These are phyloP conservation scores for Rotaria macrura DNA, from an alignment of 2,888 invertebrate genomes.

Conservation along the genomic window DNA sequence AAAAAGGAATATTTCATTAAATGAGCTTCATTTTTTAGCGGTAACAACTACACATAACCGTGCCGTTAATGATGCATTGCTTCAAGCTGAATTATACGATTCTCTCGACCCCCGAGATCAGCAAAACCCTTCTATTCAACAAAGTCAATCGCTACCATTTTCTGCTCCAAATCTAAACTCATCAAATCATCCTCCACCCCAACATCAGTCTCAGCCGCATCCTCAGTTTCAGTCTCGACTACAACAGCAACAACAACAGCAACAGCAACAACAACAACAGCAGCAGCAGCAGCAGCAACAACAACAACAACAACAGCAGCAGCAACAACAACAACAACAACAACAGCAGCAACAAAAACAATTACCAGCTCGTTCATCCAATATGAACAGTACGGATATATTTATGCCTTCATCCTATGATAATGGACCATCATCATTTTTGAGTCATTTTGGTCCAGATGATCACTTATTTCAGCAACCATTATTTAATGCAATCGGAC, in stretches of 20 bases:
- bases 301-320: too few relatives aligned
- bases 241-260: too few relatives aligned
- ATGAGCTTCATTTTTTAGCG: neutral
- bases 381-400: neutral
- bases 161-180: neutral
- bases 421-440: neutral
- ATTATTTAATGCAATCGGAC: neutral
- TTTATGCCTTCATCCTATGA: neutral
- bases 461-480: slow-evolving; percentile 5
- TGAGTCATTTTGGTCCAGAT: neutral
- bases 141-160: neutral
- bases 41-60: neutral
- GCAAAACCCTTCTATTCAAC: neutral
- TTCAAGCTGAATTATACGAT: neutral
- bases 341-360: neutral
- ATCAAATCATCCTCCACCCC: neutral
- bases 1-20: neutral
- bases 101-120: neutral
- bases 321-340: neutral
- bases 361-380: neutral
- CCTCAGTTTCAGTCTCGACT: too few relatives aligned
- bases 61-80: neutral
- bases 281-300: too few relatives aligned
- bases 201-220: neutral
- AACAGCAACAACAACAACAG: neutral